These are phyloP conservation scores for Pseudois nayaur DNA, from an alignment of 2,113 vertebrate genomes.

Conservation along the genomic window DNA sequence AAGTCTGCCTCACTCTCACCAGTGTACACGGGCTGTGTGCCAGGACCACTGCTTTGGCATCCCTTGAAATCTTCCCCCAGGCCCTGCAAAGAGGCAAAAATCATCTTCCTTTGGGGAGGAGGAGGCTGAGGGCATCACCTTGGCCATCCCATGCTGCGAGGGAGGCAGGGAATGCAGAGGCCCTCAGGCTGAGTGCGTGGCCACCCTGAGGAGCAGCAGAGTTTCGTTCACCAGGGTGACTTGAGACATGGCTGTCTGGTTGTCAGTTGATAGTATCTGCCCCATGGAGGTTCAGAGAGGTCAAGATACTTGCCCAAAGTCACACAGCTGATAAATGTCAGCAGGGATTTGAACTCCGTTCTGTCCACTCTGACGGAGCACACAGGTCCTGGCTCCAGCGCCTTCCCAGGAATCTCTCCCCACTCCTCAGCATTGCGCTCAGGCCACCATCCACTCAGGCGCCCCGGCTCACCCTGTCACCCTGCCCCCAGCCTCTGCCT, in stretches of 20 bases:
- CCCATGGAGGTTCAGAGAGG: background rate
- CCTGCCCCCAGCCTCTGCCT: background rate
- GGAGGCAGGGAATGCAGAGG: background rate
- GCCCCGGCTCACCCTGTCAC: background rate
- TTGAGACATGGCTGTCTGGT: background rate
- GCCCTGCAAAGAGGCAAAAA: background rate
- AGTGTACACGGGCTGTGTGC: rapidly evolving
- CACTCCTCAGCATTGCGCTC: background rate
- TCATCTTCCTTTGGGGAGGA: background rate
- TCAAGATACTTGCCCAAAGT: background rate
- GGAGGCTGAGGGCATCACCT: background rate
- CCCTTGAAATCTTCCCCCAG: background rate
- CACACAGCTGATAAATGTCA: background rate
- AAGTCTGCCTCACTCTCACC: background rate
- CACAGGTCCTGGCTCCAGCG: rapidly evolving
- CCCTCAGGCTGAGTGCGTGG: no score
- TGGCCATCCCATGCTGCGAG: background rate
- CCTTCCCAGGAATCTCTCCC: background rate
- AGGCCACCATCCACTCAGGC: background rate
- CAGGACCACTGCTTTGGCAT: background rate
- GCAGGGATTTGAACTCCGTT: background rate
- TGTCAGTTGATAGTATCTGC: background rate
- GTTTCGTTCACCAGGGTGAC: background rate
- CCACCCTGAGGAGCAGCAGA: background rate
- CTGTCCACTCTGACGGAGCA: background rate